Base-by-base conservation (phyloP, 2,113 vertebrate species). In the Sinocyclocheilus anophthalmus region DNA sequence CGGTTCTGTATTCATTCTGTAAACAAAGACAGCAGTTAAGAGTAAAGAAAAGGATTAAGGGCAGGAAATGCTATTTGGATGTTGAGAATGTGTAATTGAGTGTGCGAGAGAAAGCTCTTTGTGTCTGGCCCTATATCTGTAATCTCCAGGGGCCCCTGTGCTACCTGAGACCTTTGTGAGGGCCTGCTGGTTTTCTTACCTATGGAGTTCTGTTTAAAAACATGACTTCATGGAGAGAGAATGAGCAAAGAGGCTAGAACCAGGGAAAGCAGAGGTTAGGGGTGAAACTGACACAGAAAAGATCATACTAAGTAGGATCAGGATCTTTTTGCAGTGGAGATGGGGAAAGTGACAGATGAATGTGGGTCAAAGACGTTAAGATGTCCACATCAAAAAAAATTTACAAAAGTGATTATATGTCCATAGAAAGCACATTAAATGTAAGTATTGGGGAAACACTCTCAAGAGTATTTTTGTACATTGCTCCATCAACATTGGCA, bases 181-280 rank as follows among this genome's bases (percentile, higher is more conserved):
- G n/a, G 53, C 14, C 67, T 75, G 53, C 24, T 79, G 76, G 33
- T 33, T 78, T 59, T 82, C 69, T 76, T 72, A 76, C 73, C 75
- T 16, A 50, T 50, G 18, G 53, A 63, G 76, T 75, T 26, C 57
- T 84, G 65, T 86, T 84, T 80, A 75, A 86, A 88, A 88, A 76
- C 75, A 86, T 86, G 84, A 86, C 67, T 82, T 86, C 80, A 84
- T 76, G 57, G 76, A 50, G 84, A 70, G 73, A 77, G 86, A 77
- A n/a, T 24, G 45, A 70, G 80, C 7, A 55, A 73, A 83, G 80
- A 78, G 80, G 30, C 42, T 61, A 63, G 53, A 39, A 78, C n/a
- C 20, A 48, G 48, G 37, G 39, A 45, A 85, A 67, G 26, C 22
- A 73, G 22, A n/a, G 75, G 78, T 72, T 78, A 70, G 12, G 37